Conservation (phyloP, 2,888 invertebrate species). For the Heteropelma amictum region DNA sequence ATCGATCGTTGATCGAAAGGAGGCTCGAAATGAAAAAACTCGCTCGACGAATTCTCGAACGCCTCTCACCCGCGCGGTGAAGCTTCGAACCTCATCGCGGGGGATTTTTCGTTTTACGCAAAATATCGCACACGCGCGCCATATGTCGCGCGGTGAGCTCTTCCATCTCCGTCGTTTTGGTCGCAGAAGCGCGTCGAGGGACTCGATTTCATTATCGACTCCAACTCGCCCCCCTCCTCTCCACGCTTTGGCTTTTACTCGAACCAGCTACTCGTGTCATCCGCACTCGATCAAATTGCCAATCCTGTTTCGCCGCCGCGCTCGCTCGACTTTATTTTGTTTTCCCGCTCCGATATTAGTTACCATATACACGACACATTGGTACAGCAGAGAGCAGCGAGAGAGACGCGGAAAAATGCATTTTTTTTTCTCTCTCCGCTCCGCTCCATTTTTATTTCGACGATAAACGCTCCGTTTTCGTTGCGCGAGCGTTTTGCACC, state of each 20-base stretch:
- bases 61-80: background rate
- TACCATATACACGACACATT: background rate
- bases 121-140: constrained; percentile 16
- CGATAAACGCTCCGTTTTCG: constrained; percentile 21
- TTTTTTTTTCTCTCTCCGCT: background rate
- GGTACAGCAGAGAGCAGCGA: constrained; percentile 1
- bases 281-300: constrained; percentile 56
- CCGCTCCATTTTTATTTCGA: constrained; percentile 22
- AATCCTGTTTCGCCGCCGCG: constrained; percentile 13
- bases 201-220: constrained; percentile 62
- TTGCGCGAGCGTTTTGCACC: background rate
- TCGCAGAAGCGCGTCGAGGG: constrained; percentile 46
- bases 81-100: background rate
- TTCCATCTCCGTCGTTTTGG: constrained; percentile 28
- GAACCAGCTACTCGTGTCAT: constrained; percentile 47
- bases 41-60: too few species aligned
- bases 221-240: constrained; percentile 28
- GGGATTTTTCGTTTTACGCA: background rate
- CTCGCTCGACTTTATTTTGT: constrained; percentile 52
- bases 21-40: too few species aligned
- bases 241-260: constrained; percentile 42
- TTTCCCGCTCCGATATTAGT: constrained; percentile 38
- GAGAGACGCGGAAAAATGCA: constrained; percentile 1
- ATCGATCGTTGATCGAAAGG: too few species aligned
- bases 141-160: constrained; percentile 56